phyloP scores from a whole-genome alignment of 2,888 invertebrate genomes.

The Lasioglossum zephyrum region DNA sequence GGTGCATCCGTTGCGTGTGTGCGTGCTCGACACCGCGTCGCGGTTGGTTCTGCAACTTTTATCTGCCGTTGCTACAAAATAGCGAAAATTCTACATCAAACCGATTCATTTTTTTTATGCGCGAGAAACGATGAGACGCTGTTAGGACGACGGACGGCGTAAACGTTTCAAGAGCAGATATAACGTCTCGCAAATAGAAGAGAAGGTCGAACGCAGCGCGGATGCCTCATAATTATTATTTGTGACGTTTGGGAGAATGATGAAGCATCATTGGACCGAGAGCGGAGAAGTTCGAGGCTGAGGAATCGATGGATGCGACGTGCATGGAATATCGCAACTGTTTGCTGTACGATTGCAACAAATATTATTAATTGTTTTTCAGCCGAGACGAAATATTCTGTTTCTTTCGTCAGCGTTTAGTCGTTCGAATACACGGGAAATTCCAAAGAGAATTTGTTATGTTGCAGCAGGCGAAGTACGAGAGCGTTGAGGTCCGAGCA shows the following conservation, averaged over 20 bases:
- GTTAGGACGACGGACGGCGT: background rate
- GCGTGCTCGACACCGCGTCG: conserved; percentile 30
- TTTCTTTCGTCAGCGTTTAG: background rate
- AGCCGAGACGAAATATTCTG: background rate
- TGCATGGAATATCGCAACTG: background rate
- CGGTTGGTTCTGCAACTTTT: conserved; percentile 13
- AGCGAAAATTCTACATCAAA: background rate
- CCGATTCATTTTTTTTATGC: background rate
- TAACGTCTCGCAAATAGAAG: background rate
- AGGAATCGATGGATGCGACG: background rate
- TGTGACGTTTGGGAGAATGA: background rate
- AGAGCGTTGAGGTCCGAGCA: background rate
- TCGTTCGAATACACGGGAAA: background rate
- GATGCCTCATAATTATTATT: background rate
- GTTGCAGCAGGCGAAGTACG: background rate
- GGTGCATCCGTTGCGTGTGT: conserved; percentile 55
- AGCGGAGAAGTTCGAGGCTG: background rate
- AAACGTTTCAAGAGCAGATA: background rate
- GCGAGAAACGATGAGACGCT: background rate
- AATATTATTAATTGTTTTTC: background rate
- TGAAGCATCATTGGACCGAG: background rate
- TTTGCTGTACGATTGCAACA: too few relatives aligned
- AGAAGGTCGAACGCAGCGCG: background rate
- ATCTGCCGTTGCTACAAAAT: conserved; percentile 4
- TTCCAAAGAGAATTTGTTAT: background rate